Evolutionary conservation across 2,888 invertebrate species (phyloP), one percentile per base, ranked within the genome.

Genomic region (Drosophila engyochracea): DNA sequence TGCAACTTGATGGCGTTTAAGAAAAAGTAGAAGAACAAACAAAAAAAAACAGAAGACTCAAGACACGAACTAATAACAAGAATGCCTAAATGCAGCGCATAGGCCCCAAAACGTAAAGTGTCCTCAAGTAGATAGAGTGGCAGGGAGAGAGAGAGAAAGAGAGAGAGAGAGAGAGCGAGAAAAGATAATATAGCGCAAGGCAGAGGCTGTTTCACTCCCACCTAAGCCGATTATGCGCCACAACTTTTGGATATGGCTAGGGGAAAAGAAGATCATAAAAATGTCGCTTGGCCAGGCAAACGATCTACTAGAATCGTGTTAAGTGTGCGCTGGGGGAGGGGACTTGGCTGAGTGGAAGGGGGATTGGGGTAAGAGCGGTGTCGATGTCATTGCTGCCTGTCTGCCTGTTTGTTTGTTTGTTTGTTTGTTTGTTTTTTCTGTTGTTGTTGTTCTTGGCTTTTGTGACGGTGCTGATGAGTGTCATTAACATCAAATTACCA

Each of bases 401-500:
- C 37, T 63, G 58, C 58, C 55, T 30, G 60, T 52, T 58, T 74
- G 58, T 19, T 39, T 14, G 47, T 2, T 14, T 47, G 22, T 47
- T 22, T 25, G 9, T 25, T 16, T 47, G 6, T 31, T 9, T 30
- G 7, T 7, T 30, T 31, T 2, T 9, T 2, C 2, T 9, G 7
- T 60, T 63, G 37, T 37, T 73, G 60, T 35, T 67, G 60, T 58
- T 59, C 60, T 57, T 53, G 44, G 37, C 37, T 39, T 52, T 72
- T 79, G 70, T 77, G 85, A 73, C 72, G 74, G 79, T 71, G 81
- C 78, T 89, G 87, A 90, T 90, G 88, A 87, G 83, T 90, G 87
- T 89, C 90, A 91, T 91, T 91, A 92, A 90, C 91, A 91, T 91
- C 91, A 91, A 90, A 92, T 91, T 90, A 89, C 91, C 89, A 91